Base-by-base conservation (phyloP, 2,113 vertebrate genomes). In the Neofelis nebulosa region DNA sequence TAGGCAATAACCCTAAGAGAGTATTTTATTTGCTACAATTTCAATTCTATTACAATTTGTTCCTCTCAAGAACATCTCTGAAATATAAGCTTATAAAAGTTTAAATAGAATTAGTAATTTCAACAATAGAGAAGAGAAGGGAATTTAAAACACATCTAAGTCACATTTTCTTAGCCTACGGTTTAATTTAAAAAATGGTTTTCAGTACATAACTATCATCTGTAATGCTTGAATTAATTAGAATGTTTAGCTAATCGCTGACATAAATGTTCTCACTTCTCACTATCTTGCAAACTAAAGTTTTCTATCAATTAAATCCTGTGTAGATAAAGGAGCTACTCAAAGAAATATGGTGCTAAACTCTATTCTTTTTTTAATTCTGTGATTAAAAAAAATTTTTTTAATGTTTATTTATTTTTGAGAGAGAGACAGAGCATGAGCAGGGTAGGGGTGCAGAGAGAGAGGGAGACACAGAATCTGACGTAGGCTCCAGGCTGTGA, bases 311-410 rank as follows among this genome's bases (percentile, higher is more conserved):
- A 13, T 41, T 7, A 97, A 87, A 89, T 19, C 33, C 66, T 68
- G 66, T 66, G 66, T 91, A 5, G 89, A 61, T 52, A 83, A 89
- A 78, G 66, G 88, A 52, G 15, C 5, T 21, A 63, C 15, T 3
- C 57, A 94, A 92, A 96, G 78, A 69, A 92, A 92, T 71, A 57
- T 0, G 48, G 52, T 89, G 14, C 52, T 90, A 50, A 91, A 78
- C 4, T 52, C 36, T 50, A 48, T 38, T 91, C 57, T 45, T 97
- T 23, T 93, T 98, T 96, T 95, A 97, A 96, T 31, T 79, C 83
- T 96, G 63, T 48, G 14, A 29, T 78, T 78, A 9, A 4, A 78
- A 45, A 23, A 61, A 4, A 9, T 1, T 23, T 61, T 61, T 61
- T 61, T 25, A 23, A 61, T 61, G 57, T 7, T 61, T 61, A 61